Evolutionary conservation across 1,140 invertebrate genomes (phyloP).

Genomic region (Euura lappo): DNA sequence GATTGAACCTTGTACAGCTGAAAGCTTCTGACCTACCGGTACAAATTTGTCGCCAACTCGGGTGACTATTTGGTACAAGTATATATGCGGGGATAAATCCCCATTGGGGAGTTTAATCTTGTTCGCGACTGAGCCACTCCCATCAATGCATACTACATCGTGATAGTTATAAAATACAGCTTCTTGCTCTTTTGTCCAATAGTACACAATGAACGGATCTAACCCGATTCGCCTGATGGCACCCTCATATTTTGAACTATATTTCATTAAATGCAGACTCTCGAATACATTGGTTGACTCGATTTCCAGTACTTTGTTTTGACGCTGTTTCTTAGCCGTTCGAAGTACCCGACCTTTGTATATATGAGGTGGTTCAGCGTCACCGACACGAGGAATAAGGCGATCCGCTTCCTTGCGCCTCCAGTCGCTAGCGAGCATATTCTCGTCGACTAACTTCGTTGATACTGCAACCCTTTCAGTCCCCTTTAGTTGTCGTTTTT

Average conservation of each 20-base stretch:
- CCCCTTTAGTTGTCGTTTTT: constrained; percentile 8
- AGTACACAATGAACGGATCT: constrained; percentile 19
- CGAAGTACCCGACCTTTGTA: neutral
- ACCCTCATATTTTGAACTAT: neutral
- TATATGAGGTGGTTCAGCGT: constrained; percentile 17
- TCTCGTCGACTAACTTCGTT: neutral
- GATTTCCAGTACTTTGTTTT: neutral
- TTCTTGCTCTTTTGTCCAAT: constrained; percentile 18
- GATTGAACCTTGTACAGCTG: constrained; percentile 11
- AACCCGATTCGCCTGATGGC: constrained; percentile 14
- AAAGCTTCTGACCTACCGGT: constrained; percentile 18
- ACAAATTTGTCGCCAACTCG: neutral
- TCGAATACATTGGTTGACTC: constrained; percentile 1
- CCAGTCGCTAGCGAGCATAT: neutral
- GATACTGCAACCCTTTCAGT: neutral
- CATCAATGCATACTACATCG: constrained; percentile 11
- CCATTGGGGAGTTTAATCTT: constrained; percentile 15
- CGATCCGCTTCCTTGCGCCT: constrained; percentile 15
- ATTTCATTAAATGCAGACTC: constrained; percentile 13
- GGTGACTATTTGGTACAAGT: constrained; percentile 16
- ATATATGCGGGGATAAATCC: constrained; percentile 18
- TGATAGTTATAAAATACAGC: constrained; percentile 13
- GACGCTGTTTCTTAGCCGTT: constrained; percentile 16
- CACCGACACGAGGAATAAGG: constrained; percentile 14
- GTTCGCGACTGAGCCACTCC: constrained; percentile 13